A percentile compares a stretch with the other conserved stretches of the same genome.
phyloP scores from a whole-genome alignment of 35 echinoderm and acorn worm species.

The Ophiothrix spiculata region DNA sequence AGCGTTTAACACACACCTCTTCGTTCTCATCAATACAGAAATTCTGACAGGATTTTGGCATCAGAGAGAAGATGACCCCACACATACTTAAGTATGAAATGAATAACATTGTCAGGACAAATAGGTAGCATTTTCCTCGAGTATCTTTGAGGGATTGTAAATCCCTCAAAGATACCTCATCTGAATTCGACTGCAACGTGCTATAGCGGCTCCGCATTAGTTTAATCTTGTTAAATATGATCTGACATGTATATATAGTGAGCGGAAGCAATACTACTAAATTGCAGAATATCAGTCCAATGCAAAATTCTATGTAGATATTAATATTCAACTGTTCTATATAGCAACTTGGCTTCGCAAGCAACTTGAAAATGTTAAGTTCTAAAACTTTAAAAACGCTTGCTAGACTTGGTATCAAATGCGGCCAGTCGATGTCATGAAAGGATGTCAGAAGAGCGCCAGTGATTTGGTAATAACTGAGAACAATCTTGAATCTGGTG shows the following conservation, averaged over 20 bases:
- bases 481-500: slow-evolving; percentile 27
- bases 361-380: slow-evolving; percentile 14
- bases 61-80: slow-evolving; percentile 19
- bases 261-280: not conserved
- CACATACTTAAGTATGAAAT: slow-evolving; percentile 32
- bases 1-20: not conserved
- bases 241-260: not conserved
- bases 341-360: slow-evolving; percentile 34
- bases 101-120: slow-evolving; percentile 31
- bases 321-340: slow-evolving; percentile 18
- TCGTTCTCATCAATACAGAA: slow-evolving; percentile 33
- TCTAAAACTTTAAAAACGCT: slow-evolving; percentile 21
- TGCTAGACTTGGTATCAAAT: not conserved
- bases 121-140: not conserved
- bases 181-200: too few relatives aligned
- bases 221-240: not conserved
- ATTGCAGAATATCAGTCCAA: slow-evolving; percentile 6
- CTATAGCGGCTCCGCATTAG: too few relatives aligned
- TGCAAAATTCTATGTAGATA: slow-evolving; percentile 26
- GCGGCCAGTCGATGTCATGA: slow-evolving; percentile 30
- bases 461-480: slow-evolving; percentile 28
- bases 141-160: not conserved
- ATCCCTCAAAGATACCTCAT: too few relatives aligned
- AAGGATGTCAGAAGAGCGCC: slow-evolving; percentile 37
- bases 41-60: slow-evolving; percentile 16